A percentile compares a stretch with the other conserved stretches of the same genome.
These are phyloP conservation scores for Ictidomys tridecemlineatus DNA, from an alignment of 2,113 vertebrate species.

Conservation along the genomic window DNA sequence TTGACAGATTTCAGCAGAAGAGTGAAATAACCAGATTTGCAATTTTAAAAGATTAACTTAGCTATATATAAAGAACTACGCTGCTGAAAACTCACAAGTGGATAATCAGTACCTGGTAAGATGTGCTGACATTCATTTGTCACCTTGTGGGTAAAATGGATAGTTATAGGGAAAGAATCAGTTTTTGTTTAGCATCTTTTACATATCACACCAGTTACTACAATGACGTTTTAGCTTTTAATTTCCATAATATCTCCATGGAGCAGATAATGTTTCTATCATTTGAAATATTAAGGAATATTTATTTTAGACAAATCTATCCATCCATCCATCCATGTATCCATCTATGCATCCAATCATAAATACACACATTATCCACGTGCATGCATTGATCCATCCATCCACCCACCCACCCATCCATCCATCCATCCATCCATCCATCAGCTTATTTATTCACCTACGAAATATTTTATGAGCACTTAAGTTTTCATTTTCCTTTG, in stretches of 20 bases:
- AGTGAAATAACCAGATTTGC: background rate
- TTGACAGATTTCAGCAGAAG: background rate
- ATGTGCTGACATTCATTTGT: background rate
- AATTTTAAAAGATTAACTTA: background rate
- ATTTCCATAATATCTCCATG: background rate
- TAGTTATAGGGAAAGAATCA: background rate
- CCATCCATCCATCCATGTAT: background rate
- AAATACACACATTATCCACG: no score
- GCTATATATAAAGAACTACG: background rate
- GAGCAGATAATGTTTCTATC: background rate
- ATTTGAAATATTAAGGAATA: background rate
- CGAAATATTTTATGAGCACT: background rate
- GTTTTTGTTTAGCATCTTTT: background rate
- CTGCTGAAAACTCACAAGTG: background rate
- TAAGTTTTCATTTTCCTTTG: no score
- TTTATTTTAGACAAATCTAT: background rate
- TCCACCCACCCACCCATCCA: background rate
- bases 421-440: background rate
- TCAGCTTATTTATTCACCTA: background rate
- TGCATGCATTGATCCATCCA: background rate
- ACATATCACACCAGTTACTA: background rate
- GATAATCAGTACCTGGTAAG: background rate
- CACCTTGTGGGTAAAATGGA: background rate
- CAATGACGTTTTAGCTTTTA: constrained; percentile 31
- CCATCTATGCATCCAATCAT: background rate